Evolutionary conservation across 2,797 vertebrate species (phyloP).

Genomic region (Acanthornis magna): DNA sequence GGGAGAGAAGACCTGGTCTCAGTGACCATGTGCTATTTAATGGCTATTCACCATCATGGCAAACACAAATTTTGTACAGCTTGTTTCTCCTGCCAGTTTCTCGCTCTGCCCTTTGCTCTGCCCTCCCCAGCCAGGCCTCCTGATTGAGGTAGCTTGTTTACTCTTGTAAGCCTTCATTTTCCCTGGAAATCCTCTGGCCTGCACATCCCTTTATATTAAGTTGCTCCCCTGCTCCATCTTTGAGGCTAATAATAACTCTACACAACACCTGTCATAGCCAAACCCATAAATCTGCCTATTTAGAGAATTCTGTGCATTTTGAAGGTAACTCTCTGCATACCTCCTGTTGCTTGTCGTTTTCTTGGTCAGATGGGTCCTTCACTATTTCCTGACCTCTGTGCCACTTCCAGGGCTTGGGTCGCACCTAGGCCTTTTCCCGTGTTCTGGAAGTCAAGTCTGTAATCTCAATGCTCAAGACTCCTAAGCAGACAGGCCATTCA

Average conservation of each 20-base stretch:
- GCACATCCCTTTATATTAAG: not conserved
- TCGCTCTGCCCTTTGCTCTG: not conserved
- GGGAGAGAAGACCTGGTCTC: not conserved
- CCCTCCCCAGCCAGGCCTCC: not conserved
- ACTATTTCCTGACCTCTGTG: not conserved
- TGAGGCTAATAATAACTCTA: not conserved
- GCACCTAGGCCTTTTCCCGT: rapidly evolving
- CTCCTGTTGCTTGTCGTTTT: not conserved
- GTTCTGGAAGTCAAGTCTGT: not conserved
- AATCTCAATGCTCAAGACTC: not conserved
- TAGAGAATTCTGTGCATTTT: not conserved
- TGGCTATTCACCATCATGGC: not conserved
- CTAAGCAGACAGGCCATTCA: not conserved
- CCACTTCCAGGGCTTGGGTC: rapidly evolving
- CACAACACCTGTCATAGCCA: not conserved
- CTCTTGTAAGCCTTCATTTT: not conserved
- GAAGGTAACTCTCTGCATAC: not conserved
- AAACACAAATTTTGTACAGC: not conserved
- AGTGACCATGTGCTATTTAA: not conserved
- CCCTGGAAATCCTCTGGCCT: not conserved
- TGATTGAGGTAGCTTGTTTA: not conserved
- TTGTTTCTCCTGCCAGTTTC: not conserved
- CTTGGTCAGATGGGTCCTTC: not conserved
- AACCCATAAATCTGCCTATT: not conserved
- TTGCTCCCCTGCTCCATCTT: rapidly evolving